A percentile compares a stretch with the other conserved stretches of the same genome.
Evolutionary conservation across 2,797 vertebrate species (phyloP).

Genomic region (Margarornis squamiger): DNA sequence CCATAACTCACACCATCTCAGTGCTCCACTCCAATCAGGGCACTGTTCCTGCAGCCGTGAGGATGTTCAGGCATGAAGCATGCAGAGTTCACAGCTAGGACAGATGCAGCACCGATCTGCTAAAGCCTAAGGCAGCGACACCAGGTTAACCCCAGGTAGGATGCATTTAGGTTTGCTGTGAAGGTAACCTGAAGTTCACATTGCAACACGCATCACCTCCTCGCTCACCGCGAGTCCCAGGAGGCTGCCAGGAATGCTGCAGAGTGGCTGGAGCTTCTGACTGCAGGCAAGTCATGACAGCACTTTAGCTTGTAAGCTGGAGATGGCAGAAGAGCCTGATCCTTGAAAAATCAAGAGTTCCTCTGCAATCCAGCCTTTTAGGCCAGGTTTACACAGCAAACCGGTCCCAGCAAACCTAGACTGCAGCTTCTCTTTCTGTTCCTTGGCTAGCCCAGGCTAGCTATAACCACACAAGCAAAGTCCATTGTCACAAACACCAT

Average conservation of each 20-base stretch:
- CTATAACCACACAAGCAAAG: constrained; percentile 30
- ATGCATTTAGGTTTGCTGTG: not conserved
- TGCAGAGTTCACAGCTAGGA: not conserved
- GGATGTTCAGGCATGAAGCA: not conserved
- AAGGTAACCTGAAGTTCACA: constrained; percentile 3
- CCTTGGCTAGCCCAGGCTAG: not conserved
- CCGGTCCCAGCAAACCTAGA: not conserved
- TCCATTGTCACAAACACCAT: constrained; percentile 61
- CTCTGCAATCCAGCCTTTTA: not conserved
- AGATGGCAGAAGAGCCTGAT: not conserved
- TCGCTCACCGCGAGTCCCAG: not conserved
- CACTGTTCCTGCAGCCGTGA: not conserved
- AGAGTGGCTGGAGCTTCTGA: not conserved
- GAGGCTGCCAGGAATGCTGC: not conserved
- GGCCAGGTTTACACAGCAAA: not conserved
- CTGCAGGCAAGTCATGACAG: not conserved
- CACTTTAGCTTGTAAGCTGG: not conserved
- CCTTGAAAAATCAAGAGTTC: not conserved
- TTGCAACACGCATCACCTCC: not conserved
- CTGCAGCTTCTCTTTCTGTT: constrained; percentile 20
- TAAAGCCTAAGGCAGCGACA: not conserved
- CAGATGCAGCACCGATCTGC: not conserved
- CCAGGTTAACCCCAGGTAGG: not conserved
- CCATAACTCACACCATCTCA: not conserved
- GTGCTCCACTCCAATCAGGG: not conserved